Base-by-base conservation (phyloP, 1,140 invertebrate genomes). In the Lepidurus arcticus region DNA sequence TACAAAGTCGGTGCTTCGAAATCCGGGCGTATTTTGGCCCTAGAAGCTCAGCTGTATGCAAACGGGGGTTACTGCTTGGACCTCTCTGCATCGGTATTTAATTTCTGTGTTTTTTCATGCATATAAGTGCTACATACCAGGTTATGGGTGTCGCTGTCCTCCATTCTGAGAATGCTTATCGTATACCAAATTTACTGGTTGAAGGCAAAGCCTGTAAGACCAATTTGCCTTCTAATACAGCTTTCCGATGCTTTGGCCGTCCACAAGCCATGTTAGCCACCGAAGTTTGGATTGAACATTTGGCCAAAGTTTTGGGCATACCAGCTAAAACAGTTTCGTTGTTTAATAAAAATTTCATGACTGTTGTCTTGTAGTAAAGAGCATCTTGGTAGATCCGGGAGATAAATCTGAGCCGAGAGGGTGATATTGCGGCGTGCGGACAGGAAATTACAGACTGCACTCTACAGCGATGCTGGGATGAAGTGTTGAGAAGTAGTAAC, bases 151-250 rank as follows among this genome's bases (percentile, higher is more conserved):
- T 92, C 80, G 91, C 93, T 0, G 88, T 95, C 87, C 90, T 91
- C 65, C 92, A 94, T 83, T 90, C 90, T 82, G 90, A 92, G 84
- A 95, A 95, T 85, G 86, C 90, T 1, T 95, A 94, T 82, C 87
- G 89, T 44, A 90, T 95, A 80, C 91, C 92, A 4, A 89, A 91
- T 80, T 85, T 88, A 8, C 87, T 88, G 80, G 88, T 92, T 2
- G 86, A 84, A 8, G 93, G 92, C 1, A 89, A 89, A 81, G 83
- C 90, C 1, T 96, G 94, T 82, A 92, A 89, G 85, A 97, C 94
- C 0, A 95, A 97, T 87, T 83, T 95, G 26, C 90, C 93, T 0
- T 94, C 94, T 0, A 96, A 96, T 82, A 97, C 95, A 0, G 95
- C 95, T 7, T 97, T 96, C 53, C 44, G 78, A 80, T 94, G 94